Base-by-base conservation (phyloP, 1,140 invertebrate genomes). In the Macrobrachium rosenbergii region DNA sequence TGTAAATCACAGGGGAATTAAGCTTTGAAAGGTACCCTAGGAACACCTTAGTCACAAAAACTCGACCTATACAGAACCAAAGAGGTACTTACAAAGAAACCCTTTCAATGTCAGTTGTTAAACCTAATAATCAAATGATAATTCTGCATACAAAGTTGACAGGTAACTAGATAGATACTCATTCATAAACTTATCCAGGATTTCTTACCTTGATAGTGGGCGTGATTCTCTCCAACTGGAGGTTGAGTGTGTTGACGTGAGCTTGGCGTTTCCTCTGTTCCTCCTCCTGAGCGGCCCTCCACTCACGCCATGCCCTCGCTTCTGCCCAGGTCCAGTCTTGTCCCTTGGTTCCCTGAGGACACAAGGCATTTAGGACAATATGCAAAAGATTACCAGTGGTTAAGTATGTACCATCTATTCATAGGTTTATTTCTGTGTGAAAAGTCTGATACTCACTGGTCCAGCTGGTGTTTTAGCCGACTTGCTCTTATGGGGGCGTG, bases 261-360 rank as follows among this genome's bases (percentile, higher is more conserved):
- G 78, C 78, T 3, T 52, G 64, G 7, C 84, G 28, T 59, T 52
- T 16, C 11, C 84, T 67, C 45, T 67, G 76, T 37, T 81, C 78
- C 78, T 81, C 78, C 28, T 80, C 84, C 67, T 75, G 64, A 0
- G 43, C 78, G 14, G 77, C 78, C 58, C 67, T 17, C 84, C 84
- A 87, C 78, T 87, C 84, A 58, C 84, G n/a, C 84, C 84, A 87
- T 23, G 84, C 84, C 59, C 78, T 64, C 59, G 84, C 84, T 58
- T 87, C 84, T 60, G 84, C 84, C 84, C 84, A 87, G 37, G 84
- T 80, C 84, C 84, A 81, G 14, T 81, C 84, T n/a, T 72, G 67
- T 16, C 67, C 21, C 67, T 21, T 21, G 21, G 14, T 72, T 7
- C 37, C 21, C 67, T 72, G 10, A 2, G n/a, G 67, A 37, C 12